These are phyloP conservation scores for Cyprinodon brontotheroides DNA, from an alignment of 2,113 vertebrate genomes.

Conservation along the genomic window DNA sequence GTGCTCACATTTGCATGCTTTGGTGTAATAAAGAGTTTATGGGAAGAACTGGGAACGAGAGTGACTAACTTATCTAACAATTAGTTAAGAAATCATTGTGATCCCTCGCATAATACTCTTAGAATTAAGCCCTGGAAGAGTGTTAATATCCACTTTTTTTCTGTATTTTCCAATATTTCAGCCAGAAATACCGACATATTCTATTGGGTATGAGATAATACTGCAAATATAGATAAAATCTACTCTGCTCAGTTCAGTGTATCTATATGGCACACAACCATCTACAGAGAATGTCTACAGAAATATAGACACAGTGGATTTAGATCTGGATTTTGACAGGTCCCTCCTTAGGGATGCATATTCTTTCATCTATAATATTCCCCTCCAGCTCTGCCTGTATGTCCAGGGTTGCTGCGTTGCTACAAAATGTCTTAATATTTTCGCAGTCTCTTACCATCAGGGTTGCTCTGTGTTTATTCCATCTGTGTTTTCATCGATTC, in stretches of 20 bases:
- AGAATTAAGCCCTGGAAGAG: slow-evolving; percentile 28
- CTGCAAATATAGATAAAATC: background rate
- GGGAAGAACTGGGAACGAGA: slow-evolving; percentile 13
- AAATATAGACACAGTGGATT: background rate
- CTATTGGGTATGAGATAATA: background rate
- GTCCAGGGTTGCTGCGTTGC: background rate
- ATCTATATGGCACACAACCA: background rate
- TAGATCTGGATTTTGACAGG: background rate
- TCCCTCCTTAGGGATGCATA: background rate
- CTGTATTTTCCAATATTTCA: background rate
- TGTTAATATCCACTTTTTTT: background rate
- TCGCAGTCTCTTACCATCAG: background rate
- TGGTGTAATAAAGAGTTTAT: slow-evolving; percentile 28
- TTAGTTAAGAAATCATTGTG: slow-evolving; percentile 53
- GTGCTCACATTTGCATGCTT: slow-evolving; percentile 12
- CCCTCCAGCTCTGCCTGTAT: background rate
- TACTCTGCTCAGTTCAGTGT: background rate
- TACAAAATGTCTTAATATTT: background rate
- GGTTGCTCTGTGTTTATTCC: background rate
- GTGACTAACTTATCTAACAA: slow-evolving; percentile 57
- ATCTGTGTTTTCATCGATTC: background rate
- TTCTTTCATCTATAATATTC: background rate
- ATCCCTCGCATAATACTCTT: slow-evolving; percentile 56
- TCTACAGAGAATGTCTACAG: background rate
- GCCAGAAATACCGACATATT: background rate